These are phyloP conservation scores for Phrynocephalus vlangalii DNA, from an alignment of 2,797 vertebrate species.

Conservation along the genomic window DNA sequence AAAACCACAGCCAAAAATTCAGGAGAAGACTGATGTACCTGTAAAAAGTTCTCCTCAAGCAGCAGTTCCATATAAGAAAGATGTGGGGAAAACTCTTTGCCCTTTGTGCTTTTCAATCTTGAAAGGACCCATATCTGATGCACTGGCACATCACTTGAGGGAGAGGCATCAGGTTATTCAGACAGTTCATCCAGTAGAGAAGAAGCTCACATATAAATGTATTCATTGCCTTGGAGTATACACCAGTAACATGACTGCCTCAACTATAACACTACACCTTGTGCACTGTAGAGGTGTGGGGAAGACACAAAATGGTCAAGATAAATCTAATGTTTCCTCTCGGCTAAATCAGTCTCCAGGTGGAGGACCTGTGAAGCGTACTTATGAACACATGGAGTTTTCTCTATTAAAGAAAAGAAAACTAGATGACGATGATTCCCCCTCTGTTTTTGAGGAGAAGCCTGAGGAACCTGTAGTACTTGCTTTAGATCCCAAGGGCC, in stretches of 20 bases:
- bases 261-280: conserved; percentile 95
- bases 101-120: conserved; percentile 98
- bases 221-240: conserved; percentile 99
- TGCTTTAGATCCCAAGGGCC: conserved; percentile 94
- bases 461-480: conserved; percentile 90
- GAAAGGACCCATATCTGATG: conserved; percentile 97
- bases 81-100: conserved; percentile 97
- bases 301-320: conserved; percentile 94
- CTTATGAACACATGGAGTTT: conserved; percentile 85
- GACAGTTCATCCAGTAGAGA: conserved; percentile 96
- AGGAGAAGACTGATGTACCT: conserved; percentile 82
- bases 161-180: conserved; percentile 98
- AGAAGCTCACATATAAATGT: conserved; percentile 98
- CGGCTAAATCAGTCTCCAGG: conserved; percentile 83
- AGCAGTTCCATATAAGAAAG: conserved; percentile 96
- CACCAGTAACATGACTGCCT: conserved; percentile 99
- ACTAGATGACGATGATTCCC: conserved; percentile 81
- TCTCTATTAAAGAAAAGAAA: conserved; percentile 88
- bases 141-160: conserved; percentile 93
- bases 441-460: conserved; percentile 85
- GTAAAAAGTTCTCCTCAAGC: conserved; percentile 87
- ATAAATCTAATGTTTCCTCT: conserved; percentile 84
- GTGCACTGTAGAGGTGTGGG: conserved; percentile 97
- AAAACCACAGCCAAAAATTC: conserved; percentile 86
- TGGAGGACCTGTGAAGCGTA: conserved; percentile 85